Conservation (phyloP, 2,113 vertebrate genomes). For the Megalops atlanticus region DNA sequence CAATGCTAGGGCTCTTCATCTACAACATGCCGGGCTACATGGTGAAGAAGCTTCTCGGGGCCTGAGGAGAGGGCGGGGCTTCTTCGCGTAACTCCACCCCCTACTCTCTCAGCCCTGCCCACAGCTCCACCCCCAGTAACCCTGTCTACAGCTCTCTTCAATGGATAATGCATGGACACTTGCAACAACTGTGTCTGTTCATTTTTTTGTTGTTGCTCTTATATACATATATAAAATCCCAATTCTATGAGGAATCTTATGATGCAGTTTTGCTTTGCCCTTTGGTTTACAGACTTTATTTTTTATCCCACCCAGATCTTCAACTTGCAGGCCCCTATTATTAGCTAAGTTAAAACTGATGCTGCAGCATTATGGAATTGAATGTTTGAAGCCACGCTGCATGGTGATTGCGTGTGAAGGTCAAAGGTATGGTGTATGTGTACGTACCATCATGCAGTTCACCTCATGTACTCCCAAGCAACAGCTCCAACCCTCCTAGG, state of each 20-base stretch:
- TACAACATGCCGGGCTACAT: slow-evolving; percentile 98
- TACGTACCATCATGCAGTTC: no score
- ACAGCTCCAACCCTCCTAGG: no score
- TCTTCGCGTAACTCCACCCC: not conserved
- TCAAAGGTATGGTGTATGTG: not conserved
- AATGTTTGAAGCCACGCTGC: not conserved
- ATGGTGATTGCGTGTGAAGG: not conserved
- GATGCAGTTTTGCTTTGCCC: not conserved
- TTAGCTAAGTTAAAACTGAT: not conserved
- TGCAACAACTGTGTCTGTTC: not conserved
- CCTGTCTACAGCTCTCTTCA: not conserved
- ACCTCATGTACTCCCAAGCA: not conserved
- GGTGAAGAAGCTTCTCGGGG: slow-evolving; percentile 96
- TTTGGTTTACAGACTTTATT: no score
- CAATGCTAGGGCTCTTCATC: slow-evolving; percentile 95
- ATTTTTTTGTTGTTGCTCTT: not conserved
- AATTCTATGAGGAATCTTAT: not conserved
- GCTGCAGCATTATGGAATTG: not conserved
- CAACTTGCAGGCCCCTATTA: not conserved
- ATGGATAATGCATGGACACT: not conserved
- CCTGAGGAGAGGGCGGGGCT: slow-evolving; percentile 64
- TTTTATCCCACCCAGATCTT: no score
- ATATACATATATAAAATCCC: no score
- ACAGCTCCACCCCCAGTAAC: not conserved
- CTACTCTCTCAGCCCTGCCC: not conserved